Base-by-base conservation (phyloP, 2,888 invertebrate genomes). In the Nymphalis c-album region DNA sequence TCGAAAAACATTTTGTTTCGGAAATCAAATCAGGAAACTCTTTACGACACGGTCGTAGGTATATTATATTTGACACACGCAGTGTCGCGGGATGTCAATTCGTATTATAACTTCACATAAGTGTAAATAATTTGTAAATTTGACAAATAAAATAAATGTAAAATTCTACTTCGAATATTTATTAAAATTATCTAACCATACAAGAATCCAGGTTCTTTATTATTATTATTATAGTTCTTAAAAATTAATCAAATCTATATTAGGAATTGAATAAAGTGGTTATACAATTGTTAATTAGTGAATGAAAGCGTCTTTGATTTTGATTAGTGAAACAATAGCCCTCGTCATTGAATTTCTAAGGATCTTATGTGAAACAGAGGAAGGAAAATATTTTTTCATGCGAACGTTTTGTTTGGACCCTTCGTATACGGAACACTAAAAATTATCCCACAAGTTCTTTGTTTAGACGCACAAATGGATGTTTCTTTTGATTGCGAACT, bases 391-490 rank as follows among this genome's bases (percentile, higher is more conserved):
- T 57, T n/a, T 40, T 26, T 60, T 17, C 22, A n/a, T 17, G 47
- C 10, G 45, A 20, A 45, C 20, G 60, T 60, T 60, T 26, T 20
- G 16, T 13, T 60, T 10, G 40, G 53, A 35, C 48, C 47, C 35
- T 31, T 58, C 20, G 40, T 18, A 20, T 40, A 40, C 31, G 53
- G 20, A 18, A 55, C 53, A 48, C n/a, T 40, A 58, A 57, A 65
- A 50, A 62, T 50, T 18, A 58, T 22, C 22, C 45, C 50, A 62
- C 47, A 22, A 46, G 45, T 22, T 59, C 68, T 65, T 69, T 69
- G 65, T 69, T 64, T 53, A 53, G 53, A 58, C 64, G 60, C 61
- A 61, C 59, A 46, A 48, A 62, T 64, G 68, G 62, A 62, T 68
- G 61, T 65, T 68, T 60, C 50, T 59, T 60, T 55, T 65, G 48